Evolutionary conservation across 2,797 vertebrate species (phyloP).

Genomic region (Microcaecilia unicolor): DNA sequence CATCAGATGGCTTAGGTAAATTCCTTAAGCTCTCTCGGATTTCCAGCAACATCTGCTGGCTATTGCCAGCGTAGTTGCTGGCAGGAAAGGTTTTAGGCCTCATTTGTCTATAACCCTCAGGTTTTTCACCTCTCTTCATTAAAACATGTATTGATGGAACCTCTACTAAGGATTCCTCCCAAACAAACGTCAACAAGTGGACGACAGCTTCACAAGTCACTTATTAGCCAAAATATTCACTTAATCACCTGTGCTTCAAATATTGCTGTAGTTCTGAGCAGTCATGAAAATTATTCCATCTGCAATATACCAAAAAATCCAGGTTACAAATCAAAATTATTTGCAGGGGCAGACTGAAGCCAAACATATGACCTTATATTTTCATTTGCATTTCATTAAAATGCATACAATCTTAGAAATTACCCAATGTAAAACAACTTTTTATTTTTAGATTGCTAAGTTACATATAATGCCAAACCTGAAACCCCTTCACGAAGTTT

Average conservation of each 20-base stretch:
- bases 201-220: conserved; percentile 18
- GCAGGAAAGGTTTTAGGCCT: conserved; percentile 96
- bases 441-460: too few species aligned
- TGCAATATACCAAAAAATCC: conserved; percentile 22
- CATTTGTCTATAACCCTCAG: conserved; percentile 95
- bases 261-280: conserved; percentile 5
- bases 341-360: too few species aligned
- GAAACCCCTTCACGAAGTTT: too few species aligned
- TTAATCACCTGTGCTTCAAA: background rate
- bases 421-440: too few species aligned
- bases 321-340: background rate
- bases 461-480: too few species aligned
- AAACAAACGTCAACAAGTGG: conserved; percentile 21
- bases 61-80: conserved; percentile 88
- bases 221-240: conserved; percentile 10
- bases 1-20: conserved; percentile 83
- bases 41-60: conserved; percentile 94
- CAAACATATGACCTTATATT: too few species aligned
- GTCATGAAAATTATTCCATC: conserved; percentile 17
- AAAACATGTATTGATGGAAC: conserved; percentile 74
- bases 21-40: conserved; percentile 91
- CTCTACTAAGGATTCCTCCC: conserved; percentile 37
- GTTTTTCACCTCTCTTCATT: conserved; percentile 97
- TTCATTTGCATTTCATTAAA: too few species aligned
- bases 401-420: too few species aligned